Evolutionary conservation across 2,113 vertebrate species (phyloP).

Genomic region (Esox niger): DNA sequence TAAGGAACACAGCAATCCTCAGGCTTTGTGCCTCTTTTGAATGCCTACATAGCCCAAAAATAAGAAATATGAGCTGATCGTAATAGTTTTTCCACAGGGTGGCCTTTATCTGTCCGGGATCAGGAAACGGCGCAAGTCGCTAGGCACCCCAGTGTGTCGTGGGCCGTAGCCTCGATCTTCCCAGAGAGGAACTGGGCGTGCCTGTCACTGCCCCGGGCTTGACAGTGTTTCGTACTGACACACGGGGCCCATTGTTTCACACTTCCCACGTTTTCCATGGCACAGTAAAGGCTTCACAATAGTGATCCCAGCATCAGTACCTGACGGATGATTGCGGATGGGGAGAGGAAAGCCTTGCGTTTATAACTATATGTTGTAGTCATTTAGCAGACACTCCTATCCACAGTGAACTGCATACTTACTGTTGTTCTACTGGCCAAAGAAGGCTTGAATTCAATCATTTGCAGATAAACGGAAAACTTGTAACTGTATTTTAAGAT

Average conservation of each 20-base stretch:
- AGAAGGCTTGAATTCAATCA: too few species aligned
- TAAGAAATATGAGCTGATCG: background rate
- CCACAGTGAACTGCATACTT: too few species aligned
- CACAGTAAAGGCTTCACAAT: background rate
- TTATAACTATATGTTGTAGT: too few species aligned
- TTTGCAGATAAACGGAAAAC: too few species aligned
- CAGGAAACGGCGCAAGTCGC: background rate
- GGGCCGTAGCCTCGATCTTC: background rate
- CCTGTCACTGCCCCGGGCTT: background rate
- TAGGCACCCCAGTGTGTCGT: background rate
- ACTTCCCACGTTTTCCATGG: constrained; percentile 13
- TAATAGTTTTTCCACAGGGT: background rate
- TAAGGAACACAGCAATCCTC: background rate
- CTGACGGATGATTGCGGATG: background rate
- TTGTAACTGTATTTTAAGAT: too few species aligned
- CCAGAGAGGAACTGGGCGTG: constrained; percentile 32
- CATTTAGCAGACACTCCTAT: too few species aligned
- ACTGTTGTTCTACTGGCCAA: too few species aligned
- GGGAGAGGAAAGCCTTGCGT: too few species aligned
- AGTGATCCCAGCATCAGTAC: background rate
- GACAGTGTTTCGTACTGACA: constrained; percentile 12
- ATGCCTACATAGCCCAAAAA: background rate
- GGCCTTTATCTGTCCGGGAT: constrained; percentile 15
- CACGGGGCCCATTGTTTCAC: constrained; percentile 13
- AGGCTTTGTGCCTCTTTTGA: background rate